Evolutionary conservation across 2,113 vertebrate genomes (phyloP), one percentile per base, ranked within the genome.

Genomic region (Andinoacara biseriatus): DNA sequence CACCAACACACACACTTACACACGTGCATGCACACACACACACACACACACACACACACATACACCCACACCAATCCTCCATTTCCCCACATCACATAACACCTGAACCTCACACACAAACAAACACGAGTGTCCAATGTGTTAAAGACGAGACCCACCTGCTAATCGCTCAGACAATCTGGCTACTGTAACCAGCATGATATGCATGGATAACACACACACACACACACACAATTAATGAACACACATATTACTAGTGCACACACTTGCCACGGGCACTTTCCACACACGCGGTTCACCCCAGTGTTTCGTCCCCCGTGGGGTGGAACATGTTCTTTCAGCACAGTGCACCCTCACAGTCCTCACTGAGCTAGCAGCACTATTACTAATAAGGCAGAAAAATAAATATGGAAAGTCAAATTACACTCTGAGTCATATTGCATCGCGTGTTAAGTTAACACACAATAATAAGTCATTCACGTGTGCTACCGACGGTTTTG

Each of bases 351-450:
- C 38, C 91, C 85, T 90, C 84, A 87, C 87, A 89, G 65, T 56
- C 80, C 81, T 29, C 58, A 72, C 86, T 90, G 86, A 87, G 91
- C 91, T 82, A 88, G 86, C 88, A 72, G 84, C 75, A 35, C 80
- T 20, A 85, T 76, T 91, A 87, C 90, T 90, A 92, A 91, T 91
- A 92, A 89, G 87, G 24, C 89, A 91, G 91, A 90, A 92, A 94
- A 91, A 92, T 85, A 93, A 93, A 94, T 86, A 92, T 78, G 82
- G 88, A 91, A 93, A 92, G 83, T 85, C 63, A 87, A 87, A 89
- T 90, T 92, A 90, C 24, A 57, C 80, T 74, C 57, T 85, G 84
- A 89, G 65, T 88, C 90, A 87, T 76, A 76, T 87, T 84, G 90
- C 87, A 76, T 75, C 9, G 85, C 76, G 56, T 87, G 80, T 76